Percentiles rank a stretch among this genome's conserved stretches.
Evolutionary conservation across 1,140 invertebrate genomes (phyloP).

Genomic region (Meloidogyne floridensis): DNA sequence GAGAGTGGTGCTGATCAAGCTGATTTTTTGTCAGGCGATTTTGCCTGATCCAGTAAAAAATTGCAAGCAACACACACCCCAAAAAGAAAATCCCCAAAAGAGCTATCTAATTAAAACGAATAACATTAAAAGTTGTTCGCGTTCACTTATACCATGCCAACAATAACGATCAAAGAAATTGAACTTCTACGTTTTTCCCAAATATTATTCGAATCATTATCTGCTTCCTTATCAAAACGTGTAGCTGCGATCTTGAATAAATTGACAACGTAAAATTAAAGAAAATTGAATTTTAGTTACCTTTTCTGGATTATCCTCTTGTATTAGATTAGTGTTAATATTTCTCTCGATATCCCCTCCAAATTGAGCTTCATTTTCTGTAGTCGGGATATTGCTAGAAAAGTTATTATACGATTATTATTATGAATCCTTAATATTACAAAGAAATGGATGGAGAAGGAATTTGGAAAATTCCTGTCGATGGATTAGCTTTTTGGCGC

Average conservation of each 20-base stretch:
- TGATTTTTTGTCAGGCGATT: background rate
- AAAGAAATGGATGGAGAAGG: background rate
- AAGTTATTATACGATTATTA: background rate
- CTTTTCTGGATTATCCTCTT: background rate
- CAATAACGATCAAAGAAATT: background rate
- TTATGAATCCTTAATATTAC: background rate
- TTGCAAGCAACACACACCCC: conserved; percentile 14
- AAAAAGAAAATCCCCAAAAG: conserved; percentile 17
- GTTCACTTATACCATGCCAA: conserved; percentile 13
- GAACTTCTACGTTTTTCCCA: conserved; percentile 21
- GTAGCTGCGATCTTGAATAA: background rate
- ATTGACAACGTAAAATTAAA: background rate
- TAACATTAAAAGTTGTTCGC: background rate
- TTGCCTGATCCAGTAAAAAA: conserved; percentile 17
- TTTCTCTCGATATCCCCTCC: background rate
- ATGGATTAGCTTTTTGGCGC: background rate
- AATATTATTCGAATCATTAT: conserved; percentile 7
- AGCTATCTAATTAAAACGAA: background rate
- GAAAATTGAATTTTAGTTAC: background rate
- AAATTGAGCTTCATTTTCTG: background rate
- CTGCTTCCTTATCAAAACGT: background rate
- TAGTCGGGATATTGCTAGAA: background rate
- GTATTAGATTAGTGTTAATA: background rate
- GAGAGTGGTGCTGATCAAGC: conserved; percentile 10
- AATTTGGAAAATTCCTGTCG: background rate